Evolutionary conservation across 2,888 invertebrate genomes (phyloP).

Genomic region (Nebria brevicollis): DNA sequence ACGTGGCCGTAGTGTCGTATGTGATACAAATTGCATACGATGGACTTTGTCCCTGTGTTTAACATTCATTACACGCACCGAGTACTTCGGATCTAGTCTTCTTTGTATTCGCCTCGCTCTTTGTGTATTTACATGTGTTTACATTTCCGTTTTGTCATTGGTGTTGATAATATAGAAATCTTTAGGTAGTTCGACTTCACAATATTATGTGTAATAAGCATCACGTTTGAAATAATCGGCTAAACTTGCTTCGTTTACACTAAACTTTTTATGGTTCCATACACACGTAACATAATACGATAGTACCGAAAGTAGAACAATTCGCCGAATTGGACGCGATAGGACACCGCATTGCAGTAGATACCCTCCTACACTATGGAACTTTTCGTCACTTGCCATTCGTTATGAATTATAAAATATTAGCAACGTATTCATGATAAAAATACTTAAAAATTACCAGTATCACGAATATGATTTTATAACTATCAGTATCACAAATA

Average conservation of each 20-base stretch:
- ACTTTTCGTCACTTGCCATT: not conserved
- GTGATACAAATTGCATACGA: constrained; percentile 7
- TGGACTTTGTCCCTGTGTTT: constrained; percentile 37
- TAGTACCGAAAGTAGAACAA: not conserved
- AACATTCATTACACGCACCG: constrained; percentile 46
- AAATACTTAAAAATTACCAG: too few relatives aligned
- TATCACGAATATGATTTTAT: too few relatives aligned
- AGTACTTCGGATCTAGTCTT: constrained; percentile 15
- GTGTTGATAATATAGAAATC: not conserved
- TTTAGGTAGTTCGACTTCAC: not conserved
- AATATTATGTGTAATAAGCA: too few relatives aligned
- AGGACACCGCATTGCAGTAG: constrained; percentile 15
- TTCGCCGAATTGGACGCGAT: constrained; percentile 2
- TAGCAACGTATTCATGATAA: not conserved
- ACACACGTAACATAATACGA: too few relatives aligned
- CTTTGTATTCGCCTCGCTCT: not conserved
- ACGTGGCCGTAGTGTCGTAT: not conserved
- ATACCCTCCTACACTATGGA: not conserved
- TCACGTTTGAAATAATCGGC: too few relatives aligned
- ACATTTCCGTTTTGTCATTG: not conserved
- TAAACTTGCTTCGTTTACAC: too few relatives aligned
- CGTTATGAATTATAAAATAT: not conserved
- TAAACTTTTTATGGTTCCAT: too few relatives aligned
- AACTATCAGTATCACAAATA: too few relatives aligned
- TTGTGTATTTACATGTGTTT: not conserved